Evolutionary conservation across 2,888 invertebrate genomes (phyloP), one percentile per base, ranked within the genome.

Genomic region (Artemia sp.): DNA sequence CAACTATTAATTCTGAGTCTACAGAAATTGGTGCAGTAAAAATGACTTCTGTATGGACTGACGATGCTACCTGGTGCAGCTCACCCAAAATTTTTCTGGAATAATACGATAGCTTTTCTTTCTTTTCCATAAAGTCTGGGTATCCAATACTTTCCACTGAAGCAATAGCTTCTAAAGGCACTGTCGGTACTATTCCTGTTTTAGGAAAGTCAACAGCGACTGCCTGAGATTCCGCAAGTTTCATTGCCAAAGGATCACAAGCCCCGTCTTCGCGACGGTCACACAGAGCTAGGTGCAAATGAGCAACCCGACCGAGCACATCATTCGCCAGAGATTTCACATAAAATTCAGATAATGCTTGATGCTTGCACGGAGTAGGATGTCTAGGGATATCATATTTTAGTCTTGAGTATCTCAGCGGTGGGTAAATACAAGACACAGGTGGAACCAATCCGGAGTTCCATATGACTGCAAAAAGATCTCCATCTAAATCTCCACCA

Each of bases 401-500:
- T 12, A 68, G 51, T 8, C 1, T 51, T 1, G 50, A 38, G 51
- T 68, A 68, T 12, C 51, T 51, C 11, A 68, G 68, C 11, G 68
- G 51, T 12, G 68, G 24, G 51, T 51, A 11, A 19, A 68, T 51
- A 51, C n/a, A 50, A 8, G 14, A 50, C 12, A 51, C 12, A 7
- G 52, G 51, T 12, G 72, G 72, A 19, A 77, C 74, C 51, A 78
- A 72, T 8, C 74, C 73, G 12, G 72, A 69, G 69, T 77, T 76
- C 76, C 77, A 78, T 51, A 75, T 74, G 1, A 78, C 77, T 66
- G 76, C 76, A 72, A 76, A 79, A 71, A 76, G 76, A 72, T 79
- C 78, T 10, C 78, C 78, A 72, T 79, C 78, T 71, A 79, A 73
- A 73, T 79, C 78, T 9, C 76, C 76, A 9, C 80, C 79, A 6